Conservation (phyloP, 2,888 invertebrate species). For the Caprella mutica region DNA sequence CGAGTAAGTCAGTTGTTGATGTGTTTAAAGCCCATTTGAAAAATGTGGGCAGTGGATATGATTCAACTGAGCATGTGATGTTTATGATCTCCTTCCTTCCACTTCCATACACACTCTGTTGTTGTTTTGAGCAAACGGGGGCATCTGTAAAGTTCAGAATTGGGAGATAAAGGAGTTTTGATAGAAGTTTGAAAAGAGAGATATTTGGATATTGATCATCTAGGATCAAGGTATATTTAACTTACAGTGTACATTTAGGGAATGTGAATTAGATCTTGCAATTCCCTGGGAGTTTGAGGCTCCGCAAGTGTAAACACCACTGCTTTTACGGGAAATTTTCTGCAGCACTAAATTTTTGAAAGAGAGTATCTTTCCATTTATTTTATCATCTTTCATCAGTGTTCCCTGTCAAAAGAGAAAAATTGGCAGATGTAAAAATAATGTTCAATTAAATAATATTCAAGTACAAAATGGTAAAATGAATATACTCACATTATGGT, state of each 20-base stretch:
- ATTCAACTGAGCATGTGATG: slow-evolving; percentile 57
- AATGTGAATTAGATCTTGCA: slow-evolving; percentile 21
- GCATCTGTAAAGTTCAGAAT: too few species aligned
- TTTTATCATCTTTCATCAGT: slow-evolving; percentile 16
- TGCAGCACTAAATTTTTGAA: slow-evolving; percentile 26
- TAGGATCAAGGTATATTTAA: too few species aligned
- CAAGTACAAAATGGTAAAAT: too few species aligned
- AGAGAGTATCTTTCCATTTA: slow-evolving; percentile 19
- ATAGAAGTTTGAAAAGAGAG: too few species aligned
- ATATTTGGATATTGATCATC: too few species aligned
- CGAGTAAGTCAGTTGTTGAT: slow-evolving; percentile 35
- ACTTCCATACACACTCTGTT: slow-evolving; percentile 56
- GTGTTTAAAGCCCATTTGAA: slow-evolving; percentile 84
- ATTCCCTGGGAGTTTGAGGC: slow-evolving; percentile 44
- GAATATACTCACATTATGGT: slow-evolving; percentile 10
- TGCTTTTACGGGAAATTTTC: slow-evolving; percentile 13
- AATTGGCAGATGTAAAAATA: too few species aligned
- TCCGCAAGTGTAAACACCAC: slow-evolving; percentile 24
- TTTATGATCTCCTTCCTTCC: slow-evolving; percentile 57
- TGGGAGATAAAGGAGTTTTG: too few species aligned
- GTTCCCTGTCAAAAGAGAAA: slow-evolving; percentile 15
- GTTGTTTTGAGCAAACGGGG: slow-evolving; percentile 60
- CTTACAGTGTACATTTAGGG: slow-evolving; percentile 30
- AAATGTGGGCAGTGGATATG: slow-evolving; percentile 57
- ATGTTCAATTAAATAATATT: too few species aligned